These are phyloP conservation scores for Neosilurus hyrtlii DNA, from an alignment of 2,797 vertebrate genomes.

Conservation along the genomic window DNA sequence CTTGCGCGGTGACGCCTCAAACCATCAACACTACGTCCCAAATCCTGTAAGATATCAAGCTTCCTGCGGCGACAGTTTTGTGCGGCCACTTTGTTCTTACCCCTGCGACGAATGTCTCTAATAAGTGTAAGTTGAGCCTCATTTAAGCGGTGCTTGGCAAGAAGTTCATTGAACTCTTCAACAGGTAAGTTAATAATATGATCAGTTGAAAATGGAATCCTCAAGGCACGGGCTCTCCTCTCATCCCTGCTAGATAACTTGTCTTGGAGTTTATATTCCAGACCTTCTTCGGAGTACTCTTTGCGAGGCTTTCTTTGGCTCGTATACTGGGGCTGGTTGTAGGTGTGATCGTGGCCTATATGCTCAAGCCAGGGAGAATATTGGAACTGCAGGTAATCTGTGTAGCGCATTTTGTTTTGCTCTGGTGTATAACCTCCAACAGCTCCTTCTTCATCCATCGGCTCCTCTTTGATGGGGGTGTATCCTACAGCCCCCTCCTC, in stretches of 20 bases:
- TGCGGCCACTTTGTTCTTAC: conserved; percentile 96
- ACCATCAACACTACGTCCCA: conserved; percentile 81
- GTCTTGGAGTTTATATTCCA: conserved; percentile 63
- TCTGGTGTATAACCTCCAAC: conserved; percentile 77
- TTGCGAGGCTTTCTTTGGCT: conserved; percentile 64
- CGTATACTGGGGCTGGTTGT: conserved; percentile 79
- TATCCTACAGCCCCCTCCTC: conserved; percentile 82
- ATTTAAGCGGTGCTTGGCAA: conserved; percentile 79
- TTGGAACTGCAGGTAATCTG: conserved; percentile 76
- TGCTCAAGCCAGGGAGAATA: conserved; percentile 82
- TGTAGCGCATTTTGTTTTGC: conserved; percentile 78
- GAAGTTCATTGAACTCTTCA: conserved; percentile 90
- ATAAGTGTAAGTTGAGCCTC: conserved; percentile 86
- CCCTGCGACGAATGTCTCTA: conserved; percentile 89
- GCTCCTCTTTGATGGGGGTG: conserved; percentile 77
- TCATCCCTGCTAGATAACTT: conserved; percentile 82
- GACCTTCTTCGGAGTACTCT: conserved; percentile 17
- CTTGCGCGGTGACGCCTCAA: conserved; percentile 78
- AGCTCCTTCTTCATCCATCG: conserved; percentile 77
- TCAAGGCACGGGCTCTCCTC: conserved; percentile 78
- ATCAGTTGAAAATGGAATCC: conserved; percentile 91
- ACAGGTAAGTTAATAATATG: conserved; percentile 90
- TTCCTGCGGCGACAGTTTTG: conserved; percentile 95
- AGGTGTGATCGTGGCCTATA: conserved; percentile 90
- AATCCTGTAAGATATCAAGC: conserved; percentile 79